Evolutionary conservation across 2,888 invertebrate genomes (phyloP).

Genomic region (Octodonta nipae): DNA sequence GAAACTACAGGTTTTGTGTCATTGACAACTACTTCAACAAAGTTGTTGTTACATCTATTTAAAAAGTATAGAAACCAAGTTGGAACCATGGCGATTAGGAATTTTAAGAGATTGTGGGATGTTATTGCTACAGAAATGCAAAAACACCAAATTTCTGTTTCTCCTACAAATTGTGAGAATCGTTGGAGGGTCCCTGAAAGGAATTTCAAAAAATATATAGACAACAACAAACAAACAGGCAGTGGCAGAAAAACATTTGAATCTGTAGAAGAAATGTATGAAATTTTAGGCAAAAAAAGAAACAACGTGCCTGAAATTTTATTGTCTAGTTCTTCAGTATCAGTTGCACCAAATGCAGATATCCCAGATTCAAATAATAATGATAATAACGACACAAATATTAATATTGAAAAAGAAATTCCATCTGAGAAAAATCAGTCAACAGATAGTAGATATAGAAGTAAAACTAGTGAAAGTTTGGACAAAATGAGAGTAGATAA

Average conservation of each 20-base stretch:
- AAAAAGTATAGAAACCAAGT: no score
- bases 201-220: slow-evolving; percentile 5
- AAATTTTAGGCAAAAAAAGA: slow-evolving; percentile 1
- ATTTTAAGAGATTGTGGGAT: slow-evolving; percentile 5
- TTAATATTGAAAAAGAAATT: no score
- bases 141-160: neutral
- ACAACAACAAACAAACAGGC: slow-evolving; percentile 4
- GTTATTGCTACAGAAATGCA: slow-evolving; percentile 3
- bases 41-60: no score
- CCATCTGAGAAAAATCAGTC: no score
- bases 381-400: no score
- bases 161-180: slow-evolving; percentile 6
- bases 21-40: no score
- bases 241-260: neutral
- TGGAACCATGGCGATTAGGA: slow-evolving; percentile 4
- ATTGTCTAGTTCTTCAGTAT: slow-evolving; percentile 1
- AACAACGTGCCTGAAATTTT: neutral
- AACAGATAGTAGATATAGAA: no score
- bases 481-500: no score
- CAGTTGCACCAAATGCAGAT: neutral
- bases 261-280: slow-evolving; percentile 5
- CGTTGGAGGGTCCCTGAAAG: slow-evolving; percentile 5
- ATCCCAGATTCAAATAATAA: no score
- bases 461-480: no score
- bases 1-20: no score